A percentile compares a stretch with the other conserved stretches of the same genome.
These are phyloP conservation scores for Drosophila subquinaria DNA, from an alignment of 2,888 invertebrate genomes.

Conservation along the genomic window DNA sequence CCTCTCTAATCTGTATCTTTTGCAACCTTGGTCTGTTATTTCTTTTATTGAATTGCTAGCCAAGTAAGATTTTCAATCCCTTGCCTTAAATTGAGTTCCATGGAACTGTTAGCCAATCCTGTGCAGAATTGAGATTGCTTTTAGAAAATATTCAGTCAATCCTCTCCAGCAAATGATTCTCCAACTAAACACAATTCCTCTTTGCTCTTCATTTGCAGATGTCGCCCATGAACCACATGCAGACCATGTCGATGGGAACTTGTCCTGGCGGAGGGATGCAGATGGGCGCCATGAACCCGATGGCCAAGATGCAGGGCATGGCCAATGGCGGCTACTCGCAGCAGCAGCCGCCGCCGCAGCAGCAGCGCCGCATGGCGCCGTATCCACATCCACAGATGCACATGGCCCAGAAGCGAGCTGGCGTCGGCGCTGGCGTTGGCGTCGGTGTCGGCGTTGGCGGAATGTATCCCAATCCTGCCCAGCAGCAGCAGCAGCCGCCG, in stretches of 20 bases:
- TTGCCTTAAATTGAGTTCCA: too few relatives aligned
- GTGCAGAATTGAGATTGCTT: neutral
- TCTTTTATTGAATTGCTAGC: neutral
- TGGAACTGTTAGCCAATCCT: neutral
- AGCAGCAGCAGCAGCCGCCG: slow-evolving; percentile 82
- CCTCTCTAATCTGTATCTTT: neutral
- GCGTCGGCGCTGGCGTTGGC: slow-evolving; percentile 60
- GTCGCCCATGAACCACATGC: slow-evolving; percentile 91
- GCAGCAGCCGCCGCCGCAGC: slow-evolving; percentile 77
- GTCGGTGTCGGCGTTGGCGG: slow-evolving; percentile 63
- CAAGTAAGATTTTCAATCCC: neutral
- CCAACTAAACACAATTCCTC: neutral
- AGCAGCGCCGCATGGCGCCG: slow-evolving; percentile 90
- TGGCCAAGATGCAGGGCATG: slow-evolving; percentile 87
- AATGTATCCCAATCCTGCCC: slow-evolving; percentile 87
- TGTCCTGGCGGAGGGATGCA: slow-evolving; percentile 83
- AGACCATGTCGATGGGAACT: slow-evolving; percentile 90
- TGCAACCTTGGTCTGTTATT: too few relatives aligned
- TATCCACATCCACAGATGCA: slow-evolving; percentile 95
- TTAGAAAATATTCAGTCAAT: neutral
- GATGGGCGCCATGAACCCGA: slow-evolving; percentile 89
- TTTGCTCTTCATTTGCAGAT: slow-evolving; percentile 85
- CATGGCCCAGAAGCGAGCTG: slow-evolving; percentile 90
- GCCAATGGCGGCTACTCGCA: slow-evolving; percentile 88
- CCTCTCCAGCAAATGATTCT: neutral